Conservation (phyloP, 2,888 invertebrate genomes). For the Rhogogaster chlorosoma region DNA sequence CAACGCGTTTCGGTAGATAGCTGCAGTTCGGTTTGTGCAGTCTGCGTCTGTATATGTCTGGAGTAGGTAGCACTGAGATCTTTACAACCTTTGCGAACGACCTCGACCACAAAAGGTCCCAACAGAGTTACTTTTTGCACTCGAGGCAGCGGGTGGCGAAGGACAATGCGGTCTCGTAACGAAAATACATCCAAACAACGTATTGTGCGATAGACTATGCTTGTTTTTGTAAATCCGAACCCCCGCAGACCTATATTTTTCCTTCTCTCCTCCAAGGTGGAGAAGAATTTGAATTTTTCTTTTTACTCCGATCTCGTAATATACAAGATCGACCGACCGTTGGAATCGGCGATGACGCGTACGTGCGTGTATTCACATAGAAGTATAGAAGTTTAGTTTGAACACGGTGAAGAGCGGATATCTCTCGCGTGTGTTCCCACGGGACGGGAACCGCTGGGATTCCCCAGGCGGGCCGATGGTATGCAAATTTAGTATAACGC, state of each 20-base stretch:
- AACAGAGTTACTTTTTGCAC: constrained; percentile 31
- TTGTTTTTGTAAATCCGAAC: constrained; percentile 34
- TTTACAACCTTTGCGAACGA: constrained; percentile 41
- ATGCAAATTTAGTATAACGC: constrained; percentile 69
- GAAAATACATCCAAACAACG: constrained; percentile 39
- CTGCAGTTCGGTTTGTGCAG: neutral
- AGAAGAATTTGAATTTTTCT: neutral
- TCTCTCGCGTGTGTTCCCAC: constrained; percentile 29
- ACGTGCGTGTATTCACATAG: neutral
- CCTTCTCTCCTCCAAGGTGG: neutral
- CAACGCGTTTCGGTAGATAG: constrained; percentile 21
- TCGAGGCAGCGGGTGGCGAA: constrained; percentile 39
- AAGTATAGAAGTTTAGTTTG: neutral
- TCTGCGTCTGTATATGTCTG: neutral
- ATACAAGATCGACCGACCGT: neutral
- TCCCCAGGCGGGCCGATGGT: constrained; percentile 72
- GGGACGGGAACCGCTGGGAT: constrained; percentile 37
- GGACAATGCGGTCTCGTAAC: constrained; percentile 33
- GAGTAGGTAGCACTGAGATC: constrained; percentile 39
- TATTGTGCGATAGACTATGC: constrained; percentile 31
- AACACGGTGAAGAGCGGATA: constrained; percentile 1
- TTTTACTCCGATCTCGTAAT: neutral
- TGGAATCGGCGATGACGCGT: constrained; percentile 15
- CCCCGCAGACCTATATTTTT: constrained; percentile 15
- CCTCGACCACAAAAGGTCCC: constrained; percentile 50